phyloP scores from a whole-genome alignment of 2,113 vertebrate genomes.

The Illadopsis cleaveri region DNA sequence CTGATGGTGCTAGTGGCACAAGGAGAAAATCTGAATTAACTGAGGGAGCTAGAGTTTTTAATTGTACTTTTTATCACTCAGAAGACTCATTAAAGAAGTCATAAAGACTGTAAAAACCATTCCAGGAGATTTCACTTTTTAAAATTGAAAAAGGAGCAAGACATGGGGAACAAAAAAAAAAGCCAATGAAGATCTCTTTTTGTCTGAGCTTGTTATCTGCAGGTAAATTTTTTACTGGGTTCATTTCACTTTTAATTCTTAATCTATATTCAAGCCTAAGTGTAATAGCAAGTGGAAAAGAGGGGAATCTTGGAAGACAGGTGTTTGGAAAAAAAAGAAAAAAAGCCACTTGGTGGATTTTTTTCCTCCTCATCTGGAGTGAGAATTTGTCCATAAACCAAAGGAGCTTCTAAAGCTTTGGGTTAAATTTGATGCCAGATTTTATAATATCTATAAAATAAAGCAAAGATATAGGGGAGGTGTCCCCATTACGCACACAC shows the following conservation, averaged over 20 bases:
- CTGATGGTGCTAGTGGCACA: neutral
- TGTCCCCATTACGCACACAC: neutral
- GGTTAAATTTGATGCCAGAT: neutral
- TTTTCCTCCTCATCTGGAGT: neutral
- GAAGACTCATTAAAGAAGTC: slow-evolving; percentile 25
- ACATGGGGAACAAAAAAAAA: neutral
- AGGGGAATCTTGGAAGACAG: neutral
- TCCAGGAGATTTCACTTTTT: neutral
- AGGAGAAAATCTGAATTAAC: slow-evolving; percentile 31
- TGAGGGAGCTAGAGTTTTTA: slow-evolving; percentile 2
- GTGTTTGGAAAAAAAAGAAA: neutral
- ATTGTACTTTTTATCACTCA: slow-evolving; percentile 29
- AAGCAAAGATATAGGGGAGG: neutral
- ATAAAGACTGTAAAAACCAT: slow-evolving; percentile 15
- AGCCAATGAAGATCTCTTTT: neutral
- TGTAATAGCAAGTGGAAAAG: neutral
- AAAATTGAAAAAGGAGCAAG: slow-evolving; percentile 21
- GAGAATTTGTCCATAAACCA: neutral
- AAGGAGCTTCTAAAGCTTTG: neutral
- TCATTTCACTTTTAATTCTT: slow-evolving; percentile 44
- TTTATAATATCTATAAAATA: neutral
- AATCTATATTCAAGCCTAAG: slow-evolving; percentile 21
- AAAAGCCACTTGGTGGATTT: neutral
- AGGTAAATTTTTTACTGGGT: slow-evolving; percentile 9
- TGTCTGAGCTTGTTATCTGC: neutral